Base-by-base conservation (phyloP, 35 echinoderm and acorn worm species). In the Patiria miniata region DNA sequence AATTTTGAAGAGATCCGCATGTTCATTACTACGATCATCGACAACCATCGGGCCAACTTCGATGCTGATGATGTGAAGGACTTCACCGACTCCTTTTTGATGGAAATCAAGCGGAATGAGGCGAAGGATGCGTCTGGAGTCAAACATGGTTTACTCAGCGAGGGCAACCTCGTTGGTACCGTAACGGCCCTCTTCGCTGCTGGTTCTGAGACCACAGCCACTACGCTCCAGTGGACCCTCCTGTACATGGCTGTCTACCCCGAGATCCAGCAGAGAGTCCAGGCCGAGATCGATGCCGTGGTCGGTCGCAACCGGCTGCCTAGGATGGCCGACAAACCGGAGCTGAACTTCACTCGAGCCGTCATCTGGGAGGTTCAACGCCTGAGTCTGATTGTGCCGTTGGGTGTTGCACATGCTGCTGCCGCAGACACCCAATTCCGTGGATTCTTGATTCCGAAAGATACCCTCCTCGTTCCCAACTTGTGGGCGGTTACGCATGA, bases 221-320 rank as follows among this genome's bases (percentile, higher is more conserved):
- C 86, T 5, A 90, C 87, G 22, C 81, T 97, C 7, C 53, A 76
- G 68, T 97, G 94, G 94, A 12, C 57, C 19, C 57, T 97, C 36
- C 83, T 97, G 30, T 97, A 97, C 83, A 93, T 97, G 91, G 57
- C 93, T 21, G 56, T 77, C 1, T 85, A 93, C 53, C 91, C 91
- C 0, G 76, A 90, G 2, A 73, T 97, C n/a, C 95, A 97, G 57
- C 37, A 28, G 2, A 73, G 79, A 73, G 84, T 97, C 21, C 95
- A 93, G 28, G 80, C 83, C 1, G 95, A 97, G 52, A 57, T 97
- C 19, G 68, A 83, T 32, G 42, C 50, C 39, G 86, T 86, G 4
- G 90, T 99, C 37, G 91, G 95, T 9, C 87, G 87, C 28, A 68
- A 89, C 21, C 82, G 95, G 12, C 59, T 93, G 82, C 95, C 95